A percentile compares a stretch with the other conserved stretches of the same genome.
Conservation (phyloP, 2,888 invertebrate species). For the Odontomyia ornata region DNA sequence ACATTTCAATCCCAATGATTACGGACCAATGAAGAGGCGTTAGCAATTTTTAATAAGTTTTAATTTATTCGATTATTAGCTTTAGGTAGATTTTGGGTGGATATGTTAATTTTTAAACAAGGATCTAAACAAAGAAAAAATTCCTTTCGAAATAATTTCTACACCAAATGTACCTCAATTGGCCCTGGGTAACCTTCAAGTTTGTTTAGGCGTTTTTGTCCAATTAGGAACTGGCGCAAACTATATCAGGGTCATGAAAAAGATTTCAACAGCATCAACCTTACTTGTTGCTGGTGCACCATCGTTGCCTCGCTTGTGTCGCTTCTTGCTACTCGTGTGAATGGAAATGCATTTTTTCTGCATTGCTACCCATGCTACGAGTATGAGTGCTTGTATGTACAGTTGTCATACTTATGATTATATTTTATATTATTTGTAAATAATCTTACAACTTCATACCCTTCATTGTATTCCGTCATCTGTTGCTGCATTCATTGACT, state of each 20-base stretch:
- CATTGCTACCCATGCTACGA: background rate
- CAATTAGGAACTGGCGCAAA: constrained; percentile 27
- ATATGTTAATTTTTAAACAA: background rate
- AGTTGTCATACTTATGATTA: background rate
- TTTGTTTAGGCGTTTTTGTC: constrained; percentile 8
- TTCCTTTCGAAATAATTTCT: background rate
- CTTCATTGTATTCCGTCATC: no score
- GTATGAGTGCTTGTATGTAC: no score
- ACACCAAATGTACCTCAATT: background rate
- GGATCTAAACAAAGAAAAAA: background rate
- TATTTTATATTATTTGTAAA: background rate
- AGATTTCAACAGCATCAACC: constrained; percentile 15
- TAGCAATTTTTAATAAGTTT: no score
- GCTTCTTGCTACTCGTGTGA: background rate
- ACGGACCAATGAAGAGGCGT: no score
- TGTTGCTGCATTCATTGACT: background rate
- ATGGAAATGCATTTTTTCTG: constrained; percentile 8
- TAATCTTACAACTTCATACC: no score
- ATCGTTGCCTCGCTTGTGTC: background rate
- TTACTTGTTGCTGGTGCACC: background rate
- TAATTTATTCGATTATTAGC: no score
- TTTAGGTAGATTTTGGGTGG: background rate
- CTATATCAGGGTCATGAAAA: constrained; percentile 20
- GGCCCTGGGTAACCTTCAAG: constrained; percentile 2
- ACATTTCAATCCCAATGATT: background rate